Conservation (phyloP, 2,113 vertebrate genomes). For the Dicentrarchus labrax region DNA sequence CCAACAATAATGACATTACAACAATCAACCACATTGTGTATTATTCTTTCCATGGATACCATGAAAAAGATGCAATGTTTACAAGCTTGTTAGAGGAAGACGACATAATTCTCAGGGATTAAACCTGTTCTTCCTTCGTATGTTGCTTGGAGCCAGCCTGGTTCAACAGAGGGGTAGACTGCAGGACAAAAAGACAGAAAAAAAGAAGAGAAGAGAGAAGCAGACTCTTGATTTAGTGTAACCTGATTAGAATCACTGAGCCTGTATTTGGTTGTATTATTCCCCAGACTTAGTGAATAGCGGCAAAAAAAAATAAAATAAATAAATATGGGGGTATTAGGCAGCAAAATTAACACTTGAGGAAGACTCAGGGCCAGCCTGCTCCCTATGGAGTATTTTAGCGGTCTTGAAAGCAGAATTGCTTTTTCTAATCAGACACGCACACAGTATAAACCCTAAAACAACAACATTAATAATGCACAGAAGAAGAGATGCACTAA, state of each 20-base stretch:
- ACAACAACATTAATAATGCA: background rate
- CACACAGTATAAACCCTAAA: background rate
- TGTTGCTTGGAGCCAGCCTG: conserved; percentile 96
- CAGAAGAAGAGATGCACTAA: background rate
- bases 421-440: background rate
- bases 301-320: background rate
- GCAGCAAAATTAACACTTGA: conserved; percentile 19
- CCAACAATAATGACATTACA: conserved; percentile 9
- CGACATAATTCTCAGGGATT: conserved; percentile 95
- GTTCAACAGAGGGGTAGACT: conserved; percentile 96
- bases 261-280: background rate
- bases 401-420: background rate
- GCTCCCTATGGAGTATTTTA: conserved; percentile 29
- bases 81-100: conserved; percentile 89
- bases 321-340: background rate
- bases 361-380: conserved; percentile 7
- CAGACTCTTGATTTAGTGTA: background rate
- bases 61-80: conserved; percentile 86
- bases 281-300: background rate
- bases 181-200: conserved; percentile 48
- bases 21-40: conserved; percentile 64
- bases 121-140: conserved; percentile 95
- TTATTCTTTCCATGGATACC: conserved; percentile 92
- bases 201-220: conserved; percentile 21
- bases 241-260: conserved; percentile 17